These are phyloP conservation scores for Oreochromis spilurus DNA, from an alignment of 2,113 vertebrate species.

Conservation along the genomic window DNA sequence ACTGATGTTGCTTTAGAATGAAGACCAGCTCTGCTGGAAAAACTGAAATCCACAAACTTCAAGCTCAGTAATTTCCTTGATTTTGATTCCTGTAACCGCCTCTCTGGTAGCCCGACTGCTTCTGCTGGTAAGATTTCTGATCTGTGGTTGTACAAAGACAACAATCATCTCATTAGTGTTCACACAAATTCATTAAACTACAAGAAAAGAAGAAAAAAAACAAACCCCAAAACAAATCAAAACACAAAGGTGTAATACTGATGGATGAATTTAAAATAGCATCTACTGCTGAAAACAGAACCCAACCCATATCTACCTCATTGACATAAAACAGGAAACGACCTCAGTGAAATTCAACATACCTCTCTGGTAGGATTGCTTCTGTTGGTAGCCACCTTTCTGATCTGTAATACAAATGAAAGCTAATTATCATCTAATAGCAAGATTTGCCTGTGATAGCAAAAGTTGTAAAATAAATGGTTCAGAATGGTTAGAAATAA, in stretches of 20 bases:
- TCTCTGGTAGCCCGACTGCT: constrained; percentile 70
- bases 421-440: neutral
- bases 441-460: neutral
- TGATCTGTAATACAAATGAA: constrained; percentile 70
- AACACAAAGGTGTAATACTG: no score
- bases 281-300: no score
- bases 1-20: constrained; percentile 31
- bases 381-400: constrained; percentile 82
- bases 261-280: neutral
- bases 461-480: neutral
- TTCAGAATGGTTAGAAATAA: neutral
- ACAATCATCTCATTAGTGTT: neutral
- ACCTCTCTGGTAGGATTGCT: constrained; percentile 69
- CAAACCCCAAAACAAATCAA: no score
- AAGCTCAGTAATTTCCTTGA: constrained; percentile 78
- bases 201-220: neutral
- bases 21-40: neutral
- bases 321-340: neutral
- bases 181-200: neutral
- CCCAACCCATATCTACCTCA: no score
- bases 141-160: constrained; percentile 25
- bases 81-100: constrained; percentile 81
- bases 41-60: neutral
- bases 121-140: constrained; percentile 67
- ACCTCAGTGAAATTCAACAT: neutral